These are phyloP conservation scores for Lacerta agilis DNA, from an alignment of 2,797 vertebrate species.

Conservation along the genomic window DNA sequence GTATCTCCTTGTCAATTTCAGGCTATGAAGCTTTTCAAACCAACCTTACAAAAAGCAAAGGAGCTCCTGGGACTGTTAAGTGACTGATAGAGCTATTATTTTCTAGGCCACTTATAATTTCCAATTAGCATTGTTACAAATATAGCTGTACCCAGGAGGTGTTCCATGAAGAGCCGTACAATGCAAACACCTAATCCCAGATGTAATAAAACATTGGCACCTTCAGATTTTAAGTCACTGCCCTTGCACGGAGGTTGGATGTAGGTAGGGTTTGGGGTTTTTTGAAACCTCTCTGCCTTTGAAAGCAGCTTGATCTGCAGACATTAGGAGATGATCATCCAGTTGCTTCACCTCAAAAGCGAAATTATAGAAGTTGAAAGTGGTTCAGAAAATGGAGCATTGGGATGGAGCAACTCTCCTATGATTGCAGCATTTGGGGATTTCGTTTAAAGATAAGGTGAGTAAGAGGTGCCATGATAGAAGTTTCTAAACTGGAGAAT, in stretches of 20 bases:
- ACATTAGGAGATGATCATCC: not conserved
- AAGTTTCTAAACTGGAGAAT: too few species aligned
- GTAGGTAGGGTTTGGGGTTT: not conserved
- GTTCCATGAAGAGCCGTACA: not conserved
- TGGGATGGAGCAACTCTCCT: too few species aligned
- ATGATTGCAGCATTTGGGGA: too few species aligned
- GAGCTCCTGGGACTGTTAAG: not conserved
- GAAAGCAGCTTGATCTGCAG: not conserved
- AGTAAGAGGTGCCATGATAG: too few species aligned
- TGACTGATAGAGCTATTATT: not conserved
- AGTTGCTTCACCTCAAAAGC: too few species aligned
- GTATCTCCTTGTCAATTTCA: not conserved
- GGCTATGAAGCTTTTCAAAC: not conserved
- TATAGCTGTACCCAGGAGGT: not conserved
- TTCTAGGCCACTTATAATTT: not conserved
- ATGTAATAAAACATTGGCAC: not conserved
- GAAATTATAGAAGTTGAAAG: too few species aligned
- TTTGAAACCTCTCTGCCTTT: not conserved
- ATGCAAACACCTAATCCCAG: not conserved
- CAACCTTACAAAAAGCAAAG: not conserved
- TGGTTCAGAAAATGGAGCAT: too few species aligned
- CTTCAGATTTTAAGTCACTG: not conserved
- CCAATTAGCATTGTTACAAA: not conserved
- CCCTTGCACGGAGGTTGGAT: not conserved
- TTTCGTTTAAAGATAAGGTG: too few species aligned